Evolutionary conservation across 2,888 invertebrate species (phyloP), one percentile per base, ranked within the genome.

Genomic region (Octodonta nipae): DNA sequence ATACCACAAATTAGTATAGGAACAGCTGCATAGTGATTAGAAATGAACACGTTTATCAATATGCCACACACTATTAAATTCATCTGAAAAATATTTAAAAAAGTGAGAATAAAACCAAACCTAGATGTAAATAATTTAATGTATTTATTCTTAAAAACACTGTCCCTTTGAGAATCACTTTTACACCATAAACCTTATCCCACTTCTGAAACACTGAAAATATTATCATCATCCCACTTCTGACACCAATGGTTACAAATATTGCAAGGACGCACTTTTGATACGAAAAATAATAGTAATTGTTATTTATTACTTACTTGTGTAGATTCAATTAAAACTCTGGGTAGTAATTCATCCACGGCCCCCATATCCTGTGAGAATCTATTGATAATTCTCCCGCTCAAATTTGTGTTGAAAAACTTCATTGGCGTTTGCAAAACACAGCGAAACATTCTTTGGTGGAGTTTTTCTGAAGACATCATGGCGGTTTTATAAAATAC

Each of bases 351-450:
- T 47, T 84, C 84, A 47, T 84, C 84, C 54, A 85, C 73, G 0
- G 76, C 71, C 1, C 83, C 83, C 54, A 85, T 73, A 50, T 88
- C 87, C 54, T 85, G 86, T 1, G 85, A 78, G 50, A 88, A 86
- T 40, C 87, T 45, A 40, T 79, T 80, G 27, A 89, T 64, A 39
- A 89, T 80, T 30, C 80, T 67, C 15, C 82, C 81, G 44, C 77
- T 74, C 3, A 87, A 84, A 56, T 88, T 88, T 0, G 73, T 75
- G 50, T 88, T 83, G 54, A 87, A 89, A 59, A 89, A 89, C 32
- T 68, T 54, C 63, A 79, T 72, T 1, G 68, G 67, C 5, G 45
- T 39, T 37, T 47, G 45, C 26, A 86, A 56, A 22, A 88, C 68
- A 41, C 75, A 70, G 13, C 70, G 62, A 56, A 88, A 84, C 82